Evolutionary conservation across 2,888 invertebrate genomes (phyloP).

Genomic region (Notocelia uddmanniana): DNA sequence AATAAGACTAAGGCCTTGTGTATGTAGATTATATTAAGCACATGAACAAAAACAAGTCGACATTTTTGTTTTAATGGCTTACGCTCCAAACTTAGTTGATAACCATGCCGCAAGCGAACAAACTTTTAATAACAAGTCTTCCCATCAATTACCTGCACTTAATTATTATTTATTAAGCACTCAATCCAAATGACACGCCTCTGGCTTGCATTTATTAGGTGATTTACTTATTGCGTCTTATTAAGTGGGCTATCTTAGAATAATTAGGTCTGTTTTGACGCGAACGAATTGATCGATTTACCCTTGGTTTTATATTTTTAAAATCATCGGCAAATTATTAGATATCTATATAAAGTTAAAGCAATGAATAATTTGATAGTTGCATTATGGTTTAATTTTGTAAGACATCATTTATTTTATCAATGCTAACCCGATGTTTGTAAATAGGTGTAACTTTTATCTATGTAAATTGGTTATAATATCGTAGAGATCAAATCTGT

Average conservation of each 20-base stretch:
- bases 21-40: slow-evolving; percentile 42
- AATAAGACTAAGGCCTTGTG: slow-evolving; percentile 40
- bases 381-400: neutral
- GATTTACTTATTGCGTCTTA: slow-evolving; percentile 37
- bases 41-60: slow-evolving; percentile 51
- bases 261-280: slow-evolving; percentile 33
- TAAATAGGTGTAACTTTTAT: neutral
- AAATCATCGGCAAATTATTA: slow-evolving; percentile 4
- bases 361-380: neutral
- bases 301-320: slow-evolving; percentile 27
- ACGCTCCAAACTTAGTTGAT: slow-evolving; percentile 10
- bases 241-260: slow-evolving; percentile 20
- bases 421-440: neutral
- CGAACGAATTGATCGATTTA: slow-evolving; percentile 15
- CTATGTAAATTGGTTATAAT: neutral
- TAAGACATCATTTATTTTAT: neutral
- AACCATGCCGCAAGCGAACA: slow-evolving; percentile 50
- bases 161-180: slow-evolving; percentile 36
- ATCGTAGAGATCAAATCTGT: neutral
- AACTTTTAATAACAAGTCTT: slow-evolving; percentile 42
- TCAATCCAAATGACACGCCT: slow-evolving; percentile 35
- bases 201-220: slow-evolving; percentile 35
- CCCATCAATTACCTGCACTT: slow-evolving; percentile 31
- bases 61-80: slow-evolving; percentile 48
- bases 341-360: neutral